phyloP scores from a whole-genome alignment of 2,113 vertebrate genomes.

The Anhinga anhinga region DNA sequence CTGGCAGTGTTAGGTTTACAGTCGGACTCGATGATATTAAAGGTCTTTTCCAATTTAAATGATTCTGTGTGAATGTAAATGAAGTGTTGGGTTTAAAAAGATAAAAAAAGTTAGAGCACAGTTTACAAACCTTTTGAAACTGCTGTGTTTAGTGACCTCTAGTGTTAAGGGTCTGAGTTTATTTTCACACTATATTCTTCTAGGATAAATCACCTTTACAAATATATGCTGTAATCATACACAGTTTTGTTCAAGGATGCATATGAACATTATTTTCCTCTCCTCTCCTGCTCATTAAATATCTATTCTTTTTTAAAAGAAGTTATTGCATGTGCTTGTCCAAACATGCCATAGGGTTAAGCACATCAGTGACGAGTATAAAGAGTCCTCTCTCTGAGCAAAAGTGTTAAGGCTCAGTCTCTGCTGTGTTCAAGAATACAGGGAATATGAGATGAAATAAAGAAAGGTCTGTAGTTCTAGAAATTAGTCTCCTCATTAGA shows the following conservation, averaged over 20 bases:
- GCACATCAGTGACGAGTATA: neutral
- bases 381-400: neutral
- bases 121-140: neutral
- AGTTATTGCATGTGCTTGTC: neutral
- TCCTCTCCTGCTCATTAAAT: neutral
- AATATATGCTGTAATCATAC: neutral
- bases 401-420: neutral
- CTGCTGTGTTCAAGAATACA: neutral
- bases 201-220: neutral
- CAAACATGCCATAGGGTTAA: neutral
- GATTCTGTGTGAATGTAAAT: neutral
- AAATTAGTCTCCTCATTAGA: neutral
- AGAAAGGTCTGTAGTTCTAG: neutral
- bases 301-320: neutral
- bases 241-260: neutral
- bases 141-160: conserved; percentile 19
- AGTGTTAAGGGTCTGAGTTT: neutral
- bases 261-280: neutral
- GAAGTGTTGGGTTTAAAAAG: neutral
- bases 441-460: neutral
- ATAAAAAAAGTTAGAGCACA: neutral
- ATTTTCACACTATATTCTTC: neutral
- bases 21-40: too few relatives aligned
- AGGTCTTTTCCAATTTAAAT: too few relatives aligned
- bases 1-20: too few relatives aligned